These are phyloP conservation scores for Chamaea fasciata DNA, from an alignment of 2,113 vertebrate species.

Conservation along the genomic window DNA sequence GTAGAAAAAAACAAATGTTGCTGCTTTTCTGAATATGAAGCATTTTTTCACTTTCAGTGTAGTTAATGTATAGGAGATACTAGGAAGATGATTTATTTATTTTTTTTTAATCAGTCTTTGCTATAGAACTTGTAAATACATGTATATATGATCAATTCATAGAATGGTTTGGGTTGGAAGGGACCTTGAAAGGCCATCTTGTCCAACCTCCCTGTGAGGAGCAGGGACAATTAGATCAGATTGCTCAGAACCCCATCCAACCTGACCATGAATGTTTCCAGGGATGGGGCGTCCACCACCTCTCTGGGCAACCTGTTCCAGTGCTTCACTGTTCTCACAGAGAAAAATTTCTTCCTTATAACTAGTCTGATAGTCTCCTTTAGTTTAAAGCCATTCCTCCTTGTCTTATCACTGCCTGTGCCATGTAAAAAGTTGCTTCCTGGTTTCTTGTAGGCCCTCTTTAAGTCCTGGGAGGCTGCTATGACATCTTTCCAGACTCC, in stretches of 20 bases:
- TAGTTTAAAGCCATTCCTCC: not conserved
- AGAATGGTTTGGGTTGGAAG: not conserved
- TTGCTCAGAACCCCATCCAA: not conserved
- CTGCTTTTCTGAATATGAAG: no score
- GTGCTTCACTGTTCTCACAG: not conserved
- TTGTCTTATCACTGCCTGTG: not conserved
- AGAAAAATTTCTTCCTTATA: not conserved
- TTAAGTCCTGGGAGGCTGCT: not conserved
- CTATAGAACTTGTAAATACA: no score
- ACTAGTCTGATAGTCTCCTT: not conserved
- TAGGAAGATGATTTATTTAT: no score
- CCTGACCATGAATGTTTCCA: not conserved
- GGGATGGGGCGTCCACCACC: not conserved
- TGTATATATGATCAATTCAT: no score
- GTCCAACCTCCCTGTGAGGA: not conserved
- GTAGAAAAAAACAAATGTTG: no score
- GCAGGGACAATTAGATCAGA: not conserved
- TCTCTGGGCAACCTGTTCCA: not conserved
- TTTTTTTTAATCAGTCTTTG: no score
- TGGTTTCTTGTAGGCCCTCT: not conserved
- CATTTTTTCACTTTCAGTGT: no score
- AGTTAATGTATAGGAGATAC: no score
- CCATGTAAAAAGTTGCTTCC: not conserved
- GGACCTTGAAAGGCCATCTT: not conserved
- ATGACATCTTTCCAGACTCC: fast-evolving